Conservation (phyloP, 2,113 vertebrate genomes). For the Carlito syrichta region DNA sequence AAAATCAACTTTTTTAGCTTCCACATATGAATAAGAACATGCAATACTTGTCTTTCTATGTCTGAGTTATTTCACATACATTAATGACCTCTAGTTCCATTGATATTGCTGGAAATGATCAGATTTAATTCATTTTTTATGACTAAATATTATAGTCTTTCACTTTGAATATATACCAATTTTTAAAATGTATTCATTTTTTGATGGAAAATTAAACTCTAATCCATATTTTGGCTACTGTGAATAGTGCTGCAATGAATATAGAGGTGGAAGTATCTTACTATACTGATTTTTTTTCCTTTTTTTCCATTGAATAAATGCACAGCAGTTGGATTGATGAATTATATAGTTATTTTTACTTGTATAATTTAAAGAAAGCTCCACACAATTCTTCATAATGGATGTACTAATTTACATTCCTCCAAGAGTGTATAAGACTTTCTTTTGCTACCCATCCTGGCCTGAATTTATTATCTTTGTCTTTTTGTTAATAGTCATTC, state of each 20-base stretch:
- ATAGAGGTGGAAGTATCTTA: not conserved
- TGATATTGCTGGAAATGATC: no score
- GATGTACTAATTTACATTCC: not conserved
- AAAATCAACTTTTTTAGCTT: no score
- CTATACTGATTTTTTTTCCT: no score
- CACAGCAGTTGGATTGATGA: not conserved
- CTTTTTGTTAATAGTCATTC: not conserved
- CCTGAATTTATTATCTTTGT: not conserved
- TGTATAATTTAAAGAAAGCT: not conserved
- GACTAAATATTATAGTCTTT: no score
- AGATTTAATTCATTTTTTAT: no score
- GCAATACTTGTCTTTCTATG: no score
- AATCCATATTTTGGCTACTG: not conserved
- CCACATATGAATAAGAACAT: no score
- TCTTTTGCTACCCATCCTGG: not conserved
- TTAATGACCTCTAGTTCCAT: no score
- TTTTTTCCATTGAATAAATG: not conserved
- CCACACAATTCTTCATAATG: not conserved
- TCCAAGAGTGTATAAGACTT: not conserved
- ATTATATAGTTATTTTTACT: not conserved
- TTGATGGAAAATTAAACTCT: no score
- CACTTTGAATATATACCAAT: no score
- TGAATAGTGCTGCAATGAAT: not conserved
- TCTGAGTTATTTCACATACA: no score
- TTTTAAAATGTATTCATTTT: no score